Conservation (phyloP, 2,888 invertebrate genomes). For the Harmothoe impar region DNA sequence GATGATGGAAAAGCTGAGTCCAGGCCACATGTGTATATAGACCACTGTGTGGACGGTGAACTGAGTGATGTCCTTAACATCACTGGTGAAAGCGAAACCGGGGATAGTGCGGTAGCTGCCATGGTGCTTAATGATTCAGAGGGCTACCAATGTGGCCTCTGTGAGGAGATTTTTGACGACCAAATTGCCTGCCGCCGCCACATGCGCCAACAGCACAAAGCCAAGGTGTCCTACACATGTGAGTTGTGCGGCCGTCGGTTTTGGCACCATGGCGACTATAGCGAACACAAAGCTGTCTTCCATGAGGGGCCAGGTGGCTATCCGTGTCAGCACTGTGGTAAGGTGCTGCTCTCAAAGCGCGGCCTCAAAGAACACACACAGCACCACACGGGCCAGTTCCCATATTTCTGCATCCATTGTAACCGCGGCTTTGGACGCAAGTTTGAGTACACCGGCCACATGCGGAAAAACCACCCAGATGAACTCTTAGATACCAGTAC, state of each 20-base stretch:
- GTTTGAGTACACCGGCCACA: constrained; percentile 50
- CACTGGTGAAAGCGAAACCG: constrained; percentile 3
- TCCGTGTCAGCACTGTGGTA: constrained; percentile 45
- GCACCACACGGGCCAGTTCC: constrained; percentile 54
- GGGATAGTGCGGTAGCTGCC: background rate
- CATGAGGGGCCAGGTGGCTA: constrained; percentile 52
- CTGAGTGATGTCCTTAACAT: constrained; percentile 48
- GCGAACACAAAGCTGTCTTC: constrained; percentile 43
- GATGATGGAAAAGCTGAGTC: background rate
- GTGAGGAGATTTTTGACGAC: constrained; percentile 25
- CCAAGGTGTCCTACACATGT: constrained; percentile 56
- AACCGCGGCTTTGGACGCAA: constrained; percentile 51
- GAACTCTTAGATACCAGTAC: background rate
- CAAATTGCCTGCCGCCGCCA: constrained; percentile 46
- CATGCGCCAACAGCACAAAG: constrained; percentile 51
- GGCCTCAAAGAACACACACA: constrained; percentile 53
- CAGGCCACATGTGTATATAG: constrained; percentile 38
- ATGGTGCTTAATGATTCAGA: background rate
- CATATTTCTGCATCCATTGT: constrained; percentile 45
- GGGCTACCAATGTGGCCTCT: constrained; percentile 13
- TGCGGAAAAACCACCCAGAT: constrained; percentile 51
- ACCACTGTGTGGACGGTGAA: constrained; percentile 57
- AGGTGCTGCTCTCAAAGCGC: constrained; percentile 47
- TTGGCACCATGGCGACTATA: constrained; percentile 53
- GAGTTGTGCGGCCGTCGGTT: constrained; percentile 57